Base-by-base conservation (phyloP, 2,797 vertebrate species). In the Propithecus perrieri region DNA sequence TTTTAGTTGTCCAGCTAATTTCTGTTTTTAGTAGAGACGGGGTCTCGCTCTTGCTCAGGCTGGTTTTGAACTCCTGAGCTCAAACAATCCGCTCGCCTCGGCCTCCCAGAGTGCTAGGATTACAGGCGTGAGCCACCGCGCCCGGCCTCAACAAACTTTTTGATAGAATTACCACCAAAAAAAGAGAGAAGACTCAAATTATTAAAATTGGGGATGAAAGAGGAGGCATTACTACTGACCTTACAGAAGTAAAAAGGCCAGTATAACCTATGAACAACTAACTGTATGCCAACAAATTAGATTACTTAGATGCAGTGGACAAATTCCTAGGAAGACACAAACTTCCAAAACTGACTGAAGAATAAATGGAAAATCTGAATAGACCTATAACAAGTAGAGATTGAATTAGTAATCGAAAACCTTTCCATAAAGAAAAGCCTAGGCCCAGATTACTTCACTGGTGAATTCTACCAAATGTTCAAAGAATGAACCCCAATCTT, bases 401-500 rank as follows among this genome's bases (percentile, higher is more conserved):
- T 30, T 79, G 35, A 85, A 41, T 84, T 38, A 76, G 28, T 69
- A 80, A 41, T 80, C 17, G 26, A 18, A 76, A 94, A 94, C 59
- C n/a, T 84, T 85, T 43, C 50, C 63, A 78, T 43, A 53, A 78
- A n/a, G 30, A 76, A 85, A 90, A 78, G 28, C 61, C 43, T 28
- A 50, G 53, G 20, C n/a, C 41, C 15, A 26, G 41, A 46, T 89
- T 50, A 63, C 74, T 86, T 86, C 74, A 79, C 43, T 14, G 15
- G 75, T 87, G 65, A 93, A 76, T 76, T 84, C 93, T 89, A 76
- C 61, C 35, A 85, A 38, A 84, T 5, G 9, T 75, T 89, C 33
- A 89, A 89, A 89, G 33, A 78, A 78, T 78, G 75, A 78, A 59
- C 61, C 89, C 20, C 71, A 67, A 48, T 84, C 86, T 79, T 89